These are phyloP conservation scores for Synergus umbraculus DNA, from an alignment of 2,888 invertebrate species.

Conservation along the genomic window DNA sequence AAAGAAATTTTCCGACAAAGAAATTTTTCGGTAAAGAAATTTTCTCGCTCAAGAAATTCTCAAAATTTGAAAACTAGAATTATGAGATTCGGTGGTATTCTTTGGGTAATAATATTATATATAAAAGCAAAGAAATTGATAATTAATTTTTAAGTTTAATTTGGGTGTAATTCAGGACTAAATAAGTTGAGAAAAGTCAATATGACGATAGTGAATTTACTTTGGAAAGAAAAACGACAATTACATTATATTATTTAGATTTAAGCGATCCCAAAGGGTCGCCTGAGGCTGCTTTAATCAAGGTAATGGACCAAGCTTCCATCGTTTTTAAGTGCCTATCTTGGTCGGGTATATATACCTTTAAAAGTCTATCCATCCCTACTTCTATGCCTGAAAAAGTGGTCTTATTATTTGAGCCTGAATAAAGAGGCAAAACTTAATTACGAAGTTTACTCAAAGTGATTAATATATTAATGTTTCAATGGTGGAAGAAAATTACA, in stretches of 20 bases:
- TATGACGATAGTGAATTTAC: background rate
- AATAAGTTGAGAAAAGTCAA: background rate
- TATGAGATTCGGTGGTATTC: no score
- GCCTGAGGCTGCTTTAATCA: slow-evolving; percentile 26
- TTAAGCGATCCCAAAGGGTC: background rate
- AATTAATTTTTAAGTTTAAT: background rate
- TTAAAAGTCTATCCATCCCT: background rate
- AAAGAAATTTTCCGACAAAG: background rate
- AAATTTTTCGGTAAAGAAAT: background rate
- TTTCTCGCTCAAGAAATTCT: background rate
- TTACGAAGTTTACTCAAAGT: slow-evolving; percentile 17
- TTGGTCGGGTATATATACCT: background rate
- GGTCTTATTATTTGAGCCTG: slow-evolving; percentile 5
- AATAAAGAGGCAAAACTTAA: slow-evolving; percentile 33
- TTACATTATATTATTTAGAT: background rate
- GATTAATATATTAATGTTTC: slow-evolving; percentile 10
- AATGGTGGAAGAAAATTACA: slow-evolving; percentile 21
- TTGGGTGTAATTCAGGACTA: background rate
- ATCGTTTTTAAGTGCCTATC: slow-evolving; percentile 17
- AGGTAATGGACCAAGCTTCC: slow-evolving; percentile 31
- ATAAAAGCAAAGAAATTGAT: background rate
- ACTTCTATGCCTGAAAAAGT: background rate
- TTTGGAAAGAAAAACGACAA: background rate
- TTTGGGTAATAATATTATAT: no score
- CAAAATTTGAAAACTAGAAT: background rate